Percentiles rank a stretch among this genome's conserved stretches.
Evolutionary conservation across 2,113 vertebrate genomes (phyloP).

Genomic region (Reinhardtius hippoglossoides): DNA sequence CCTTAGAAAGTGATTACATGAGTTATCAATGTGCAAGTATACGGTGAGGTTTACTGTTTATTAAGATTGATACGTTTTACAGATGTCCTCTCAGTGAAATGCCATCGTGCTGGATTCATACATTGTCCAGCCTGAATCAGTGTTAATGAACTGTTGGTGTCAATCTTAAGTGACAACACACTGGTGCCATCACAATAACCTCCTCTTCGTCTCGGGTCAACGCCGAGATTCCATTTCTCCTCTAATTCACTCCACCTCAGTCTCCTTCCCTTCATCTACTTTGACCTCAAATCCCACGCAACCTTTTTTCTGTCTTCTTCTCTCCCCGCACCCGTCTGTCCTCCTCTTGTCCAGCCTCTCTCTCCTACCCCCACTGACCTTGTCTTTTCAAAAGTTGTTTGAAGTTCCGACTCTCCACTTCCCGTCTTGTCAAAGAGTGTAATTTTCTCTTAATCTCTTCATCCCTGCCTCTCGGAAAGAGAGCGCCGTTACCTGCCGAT

Average conservation of each 20-base stretch:
- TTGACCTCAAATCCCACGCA: constrained; percentile 60
- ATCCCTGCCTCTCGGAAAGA: constrained; percentile 55
- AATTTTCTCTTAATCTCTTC: constrained; percentile 80
- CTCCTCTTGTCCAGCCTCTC: constrained; percentile 17
- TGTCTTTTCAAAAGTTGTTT: constrained; percentile 70
- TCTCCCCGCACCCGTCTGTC: constrained; percentile 33
- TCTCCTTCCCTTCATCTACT: constrained; percentile 54
- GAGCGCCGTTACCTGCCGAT: constrained; percentile 63
- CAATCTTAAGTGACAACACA: constrained; percentile 20
- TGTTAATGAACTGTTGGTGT: neutral
- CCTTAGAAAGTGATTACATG: neutral
- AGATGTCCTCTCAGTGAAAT: neutral
- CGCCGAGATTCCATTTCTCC: constrained; percentile 36
- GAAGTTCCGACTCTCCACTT: constrained; percentile 67
- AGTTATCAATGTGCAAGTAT: neutral
- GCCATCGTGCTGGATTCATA: neutral
- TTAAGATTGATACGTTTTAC: neutral
- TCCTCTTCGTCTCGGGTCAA: constrained; percentile 47
- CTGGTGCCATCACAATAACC: constrained; percentile 22
- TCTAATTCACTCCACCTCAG: constrained; percentile 54
- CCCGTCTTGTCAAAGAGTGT: constrained; percentile 69
- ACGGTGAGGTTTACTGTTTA: neutral
- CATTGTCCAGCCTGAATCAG: no score
- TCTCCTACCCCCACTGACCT: constrained; percentile 51
- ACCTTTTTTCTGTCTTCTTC: constrained; percentile 34